These are phyloP conservation scores for Orgyia antiqua DNA, from an alignment of 2,888 invertebrate genomes.

Conservation along the genomic window DNA sequence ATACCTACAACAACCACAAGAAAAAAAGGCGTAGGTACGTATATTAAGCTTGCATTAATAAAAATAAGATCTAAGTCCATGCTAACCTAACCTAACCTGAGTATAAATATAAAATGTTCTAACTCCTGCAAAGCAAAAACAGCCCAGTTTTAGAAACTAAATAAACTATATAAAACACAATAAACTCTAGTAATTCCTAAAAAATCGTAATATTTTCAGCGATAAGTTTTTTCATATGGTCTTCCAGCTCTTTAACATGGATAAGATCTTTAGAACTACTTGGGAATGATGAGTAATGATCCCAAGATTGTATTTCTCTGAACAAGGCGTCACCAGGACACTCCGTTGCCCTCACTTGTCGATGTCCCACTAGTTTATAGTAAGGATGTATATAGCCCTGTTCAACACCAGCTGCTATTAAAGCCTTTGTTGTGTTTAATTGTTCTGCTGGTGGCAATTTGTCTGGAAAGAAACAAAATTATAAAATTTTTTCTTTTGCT, in stretches of 20 bases:
- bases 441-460: constrained; percentile 79
- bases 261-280: constrained; percentile 19
- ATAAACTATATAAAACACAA: too few relatives aligned
- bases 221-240: constrained; percentile 10
- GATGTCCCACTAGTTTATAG: constrained; percentile 28
- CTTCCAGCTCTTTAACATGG: constrained; percentile 15
- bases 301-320: constrained; percentile 79
- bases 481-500: too few relatives aligned
- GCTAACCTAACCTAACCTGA: too few relatives aligned
- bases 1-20: too few relatives aligned
- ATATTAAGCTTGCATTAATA: too few relatives aligned
- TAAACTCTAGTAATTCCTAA: too few relatives aligned
- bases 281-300: constrained; percentile 60
- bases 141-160: too few relatives aligned
- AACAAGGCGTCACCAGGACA: constrained; percentile 82
- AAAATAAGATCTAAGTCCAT: too few relatives aligned
- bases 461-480: constrained; percentile 41
- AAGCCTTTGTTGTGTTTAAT: constrained; percentile 72
- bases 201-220: too few relatives aligned
- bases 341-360: constrained; percentile 68
- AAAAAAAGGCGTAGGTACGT: too few relatives aligned
- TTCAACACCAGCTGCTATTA: constrained; percentile 80
- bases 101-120: too few relatives aligned
- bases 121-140: too few relatives aligned
- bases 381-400: constrained; percentile 76